These are phyloP conservation scores for Gallinago solitaria DNA, from an alignment of 2,797 vertebrate genomes.

Conservation along the genomic window DNA sequence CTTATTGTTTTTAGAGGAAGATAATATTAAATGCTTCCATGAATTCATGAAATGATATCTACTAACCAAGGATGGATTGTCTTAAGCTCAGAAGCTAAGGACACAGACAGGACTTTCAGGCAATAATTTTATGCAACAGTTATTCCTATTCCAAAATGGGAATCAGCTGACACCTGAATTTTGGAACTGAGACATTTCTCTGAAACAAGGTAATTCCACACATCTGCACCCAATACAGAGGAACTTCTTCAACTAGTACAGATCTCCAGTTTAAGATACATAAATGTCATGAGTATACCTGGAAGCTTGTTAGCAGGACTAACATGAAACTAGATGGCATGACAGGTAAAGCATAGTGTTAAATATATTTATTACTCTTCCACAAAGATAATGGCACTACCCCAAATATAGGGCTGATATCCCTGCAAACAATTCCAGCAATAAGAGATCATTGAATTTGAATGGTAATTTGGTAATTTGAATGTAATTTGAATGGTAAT, in stretches of 20 bases:
- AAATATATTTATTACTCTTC: neutral
- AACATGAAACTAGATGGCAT: neutral
- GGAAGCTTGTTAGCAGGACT: neutral
- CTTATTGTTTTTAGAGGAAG: neutral
- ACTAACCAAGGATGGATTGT: neutral
- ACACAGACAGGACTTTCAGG: neutral
- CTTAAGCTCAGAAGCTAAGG: neutral
- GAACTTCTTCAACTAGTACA: neutral
- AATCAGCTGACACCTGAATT: neutral
- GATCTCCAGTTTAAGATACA: neutral
- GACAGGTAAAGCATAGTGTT: neutral
- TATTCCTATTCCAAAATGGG: neutral
- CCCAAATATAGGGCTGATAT: neutral
- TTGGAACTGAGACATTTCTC: neutral
- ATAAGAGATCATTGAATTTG: neutral
- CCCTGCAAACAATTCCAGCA: neutral
- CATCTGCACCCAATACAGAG: neutral
- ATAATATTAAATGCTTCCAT: neutral
- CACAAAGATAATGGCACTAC: accelerated
- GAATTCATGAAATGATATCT: neutral
- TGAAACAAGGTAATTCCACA: neutral
- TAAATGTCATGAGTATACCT: neutral
- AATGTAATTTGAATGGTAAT: too few relatives aligned
- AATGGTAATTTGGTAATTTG: too few relatives aligned
- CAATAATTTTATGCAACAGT: neutral